phyloP scores from a whole-genome alignment of 1,140 invertebrate species.

The Dolichoris vasculosae region DNA sequence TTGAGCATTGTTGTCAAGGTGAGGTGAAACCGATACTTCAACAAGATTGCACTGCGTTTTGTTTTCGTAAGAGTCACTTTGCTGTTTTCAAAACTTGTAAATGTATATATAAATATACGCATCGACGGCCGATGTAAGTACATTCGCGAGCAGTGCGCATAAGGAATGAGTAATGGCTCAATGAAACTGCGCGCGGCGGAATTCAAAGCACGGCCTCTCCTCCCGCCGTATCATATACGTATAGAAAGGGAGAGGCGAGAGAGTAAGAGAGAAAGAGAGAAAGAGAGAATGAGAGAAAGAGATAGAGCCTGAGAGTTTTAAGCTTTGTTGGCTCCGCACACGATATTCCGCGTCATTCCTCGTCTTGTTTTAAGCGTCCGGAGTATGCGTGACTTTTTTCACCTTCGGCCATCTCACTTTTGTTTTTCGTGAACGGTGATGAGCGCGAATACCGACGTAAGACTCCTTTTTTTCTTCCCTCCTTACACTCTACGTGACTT shows the following conservation, averaged over 20 bases:
- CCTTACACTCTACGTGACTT: not conserved
- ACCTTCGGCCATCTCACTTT: slow-evolving; percentile 22
- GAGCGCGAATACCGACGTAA: not conserved
- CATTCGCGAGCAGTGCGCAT: slow-evolving; percentile 58
- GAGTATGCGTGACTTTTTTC: slow-evolving; percentile 9
- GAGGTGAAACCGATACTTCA: slow-evolving; percentile 19
- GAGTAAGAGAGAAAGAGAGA: not conserved
- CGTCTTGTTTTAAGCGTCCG: slow-evolving; percentile 37
- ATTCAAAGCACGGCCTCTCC: slow-evolving; percentile 60
- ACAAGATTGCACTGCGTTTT: slow-evolving; percentile 24
- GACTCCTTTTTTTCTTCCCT: not conserved
- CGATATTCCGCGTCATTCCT: slow-evolving; percentile 23
- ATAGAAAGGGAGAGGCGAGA: not conserved
- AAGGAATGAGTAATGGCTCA: slow-evolving; percentile 66
- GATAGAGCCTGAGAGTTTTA: not conserved
- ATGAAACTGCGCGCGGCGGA: slow-evolving; percentile 63
- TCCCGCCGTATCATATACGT: slow-evolving; percentile 47
- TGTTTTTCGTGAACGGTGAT: not conserved
- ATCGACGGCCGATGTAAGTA: slow-evolving; percentile 45
- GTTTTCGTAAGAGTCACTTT: slow-evolving; percentile 32
- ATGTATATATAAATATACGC: slow-evolving; percentile 23
- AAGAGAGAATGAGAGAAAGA: not conserved
- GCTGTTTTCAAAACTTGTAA: slow-evolving; percentile 32
- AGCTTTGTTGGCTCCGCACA: slow-evolving; percentile 23
- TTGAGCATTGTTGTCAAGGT: slow-evolving; percentile 27